Base-by-base conservation (phyloP, 2,888 invertebrate species). In the Troglohyphantes excavatus region DNA sequence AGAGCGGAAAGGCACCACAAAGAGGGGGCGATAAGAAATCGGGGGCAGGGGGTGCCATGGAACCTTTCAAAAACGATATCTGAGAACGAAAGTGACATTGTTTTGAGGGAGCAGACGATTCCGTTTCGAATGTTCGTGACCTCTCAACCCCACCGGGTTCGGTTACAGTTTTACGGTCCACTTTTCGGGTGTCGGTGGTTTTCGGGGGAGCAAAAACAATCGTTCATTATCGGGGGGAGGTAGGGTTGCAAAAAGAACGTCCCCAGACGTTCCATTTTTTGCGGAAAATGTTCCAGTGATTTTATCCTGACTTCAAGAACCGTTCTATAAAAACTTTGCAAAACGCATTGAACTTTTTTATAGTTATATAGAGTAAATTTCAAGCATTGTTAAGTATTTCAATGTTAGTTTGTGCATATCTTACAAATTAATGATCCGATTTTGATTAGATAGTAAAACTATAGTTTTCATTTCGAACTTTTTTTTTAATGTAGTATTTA, bases 71-170 rank as follows among this genome's bases (percentile, higher is more conserved):
- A 19, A 59, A 29, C 29, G 59, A 61, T 29, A 61, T 33, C 53
- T 19, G 75, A 61, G 61, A 75, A 29, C 61, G 61, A 61, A 29
- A 75, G 75, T 75, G 61, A 75, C 75, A 75, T 75, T 75, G 75
- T 75, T 75, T 59, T 27, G 33, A 29, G 13, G 29, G 7, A 27
- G 75, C 75, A 29, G 61, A 21, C 29, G 59, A 53, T 53, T 53
- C n/a, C 53, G 53, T 53, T 53, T 53, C 53, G 53, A 53, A 53
- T 53, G 53, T n/a, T n/a, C 2, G n/a, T 26, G 46, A 72, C 46
- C 72, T 33, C 33, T 33, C 11, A 33, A 33, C 19, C 33, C 46
- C 72, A 26, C 27, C 46, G 53, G 53, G 53, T 72, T 72, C 46
- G 72, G 72, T 72, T 72, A 26, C 26, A 27, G 26, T 43, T 46